Evolutionary conservation across 2,888 invertebrate genomes (phyloP).

Genomic region (Idaea dimidiata): DNA sequence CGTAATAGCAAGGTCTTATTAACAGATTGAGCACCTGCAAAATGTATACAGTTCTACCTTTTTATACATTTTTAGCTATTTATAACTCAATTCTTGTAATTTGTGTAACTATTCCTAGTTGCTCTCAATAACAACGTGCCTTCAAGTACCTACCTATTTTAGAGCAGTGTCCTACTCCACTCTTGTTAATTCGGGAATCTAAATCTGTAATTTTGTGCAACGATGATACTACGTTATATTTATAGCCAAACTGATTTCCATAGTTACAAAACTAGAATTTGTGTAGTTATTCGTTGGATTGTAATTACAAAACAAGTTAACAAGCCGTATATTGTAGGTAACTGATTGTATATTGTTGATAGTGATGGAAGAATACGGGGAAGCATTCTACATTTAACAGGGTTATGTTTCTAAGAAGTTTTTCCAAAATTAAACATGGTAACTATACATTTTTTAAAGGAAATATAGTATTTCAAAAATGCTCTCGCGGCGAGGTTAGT

Average conservation of each 20-base stretch:
- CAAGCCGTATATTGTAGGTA: too few relatives aligned
- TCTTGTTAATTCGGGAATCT: conserved; percentile 17
- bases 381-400: too few relatives aligned
- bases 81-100: not conserved
- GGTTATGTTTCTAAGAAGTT: too few relatives aligned
- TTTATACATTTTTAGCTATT: not conserved
- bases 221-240: conserved; percentile 8
- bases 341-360: too few relatives aligned
- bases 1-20: not conserved
- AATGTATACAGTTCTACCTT: not conserved
- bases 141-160: not conserved
- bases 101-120: not conserved
- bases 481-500: too few relatives aligned
- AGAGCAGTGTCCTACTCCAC: conserved; percentile 12
- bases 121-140: not conserved
- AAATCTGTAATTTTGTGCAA: conserved; percentile 16
- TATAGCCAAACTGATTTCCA: not conserved
- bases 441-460: too few relatives aligned
- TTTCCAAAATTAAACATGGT: too few relatives aligned
- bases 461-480: too few relatives aligned
- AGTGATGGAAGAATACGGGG: too few relatives aligned
- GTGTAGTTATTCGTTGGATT: not conserved
- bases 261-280: not conserved
- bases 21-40: not conserved
- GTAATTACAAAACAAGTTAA: too few relatives aligned